phyloP scores from a whole-genome alignment of 2,113 vertebrate genomes.

The Ciconia stormi region DNA sequence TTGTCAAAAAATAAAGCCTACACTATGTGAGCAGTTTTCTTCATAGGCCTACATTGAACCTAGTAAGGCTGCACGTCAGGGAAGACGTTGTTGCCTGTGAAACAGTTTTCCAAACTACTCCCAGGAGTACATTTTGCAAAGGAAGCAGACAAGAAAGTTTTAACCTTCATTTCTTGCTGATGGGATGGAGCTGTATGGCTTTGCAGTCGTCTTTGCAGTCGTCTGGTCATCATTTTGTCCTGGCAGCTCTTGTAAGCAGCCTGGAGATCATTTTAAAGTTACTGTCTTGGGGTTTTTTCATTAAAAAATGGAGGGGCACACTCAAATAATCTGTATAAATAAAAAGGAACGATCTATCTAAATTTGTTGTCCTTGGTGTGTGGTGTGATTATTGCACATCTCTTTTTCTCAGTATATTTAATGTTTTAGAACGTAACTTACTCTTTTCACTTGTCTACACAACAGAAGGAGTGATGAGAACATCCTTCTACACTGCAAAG shows the following conservation, averaged over 20 bases:
- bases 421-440: neutral
- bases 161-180: neutral
- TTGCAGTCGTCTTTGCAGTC: neutral
- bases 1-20: neutral
- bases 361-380: neutral
- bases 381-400: neutral
- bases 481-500: neutral
- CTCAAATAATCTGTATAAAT: neutral
- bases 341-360: neutral
- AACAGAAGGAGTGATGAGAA: neutral
- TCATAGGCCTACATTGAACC: neutral
- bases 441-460: neutral
- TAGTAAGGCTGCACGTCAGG: neutral
- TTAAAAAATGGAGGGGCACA: neutral
- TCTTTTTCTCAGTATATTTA: neutral
- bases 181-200: neutral
- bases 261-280: neutral
- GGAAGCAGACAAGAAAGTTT: neutral
- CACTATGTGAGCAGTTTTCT: neutral
- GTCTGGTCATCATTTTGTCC: neutral
- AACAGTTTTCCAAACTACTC: neutral
- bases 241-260: neutral
- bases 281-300: accelerated
- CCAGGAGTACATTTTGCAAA: neutral
- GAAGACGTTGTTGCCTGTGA: neutral